These are phyloP conservation scores for Mellivora capensis DNA, from an alignment of 2,113 vertebrate genomes.

Conservation along the genomic window DNA sequence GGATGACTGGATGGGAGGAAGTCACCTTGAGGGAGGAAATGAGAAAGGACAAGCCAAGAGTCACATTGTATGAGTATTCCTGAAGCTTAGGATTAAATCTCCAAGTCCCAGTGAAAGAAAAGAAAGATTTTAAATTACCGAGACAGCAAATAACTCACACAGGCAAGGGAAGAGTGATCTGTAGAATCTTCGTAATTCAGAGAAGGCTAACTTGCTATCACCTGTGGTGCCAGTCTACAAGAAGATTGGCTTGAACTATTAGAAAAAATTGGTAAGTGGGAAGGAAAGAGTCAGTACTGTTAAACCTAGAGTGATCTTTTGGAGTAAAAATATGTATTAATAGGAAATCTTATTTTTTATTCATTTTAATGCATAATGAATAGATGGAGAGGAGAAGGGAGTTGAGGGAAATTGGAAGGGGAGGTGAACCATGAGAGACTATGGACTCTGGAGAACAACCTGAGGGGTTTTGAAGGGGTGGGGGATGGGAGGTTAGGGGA, in stretches of 20 bases:
- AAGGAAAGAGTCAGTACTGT: background rate
- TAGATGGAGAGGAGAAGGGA: too few species aligned
- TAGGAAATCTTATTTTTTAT: background rate
- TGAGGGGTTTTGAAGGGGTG: too few species aligned
- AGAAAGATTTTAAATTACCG: background rate
- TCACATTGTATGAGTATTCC: rapidly evolving
- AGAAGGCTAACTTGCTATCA: too few species aligned
- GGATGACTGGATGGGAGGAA: background rate
- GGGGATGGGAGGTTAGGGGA: too few species aligned
- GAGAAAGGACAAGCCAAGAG: background rate
- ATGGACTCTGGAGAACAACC: too few species aligned
- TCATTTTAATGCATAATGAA: background rate
- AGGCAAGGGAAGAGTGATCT: background rate
- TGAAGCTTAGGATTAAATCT: background rate
- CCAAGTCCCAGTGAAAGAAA: background rate
- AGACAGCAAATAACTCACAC: background rate
- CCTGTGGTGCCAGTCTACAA: background rate
- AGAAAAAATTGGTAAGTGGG: background rate
- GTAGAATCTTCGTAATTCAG: background rate
- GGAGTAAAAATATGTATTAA: background rate
- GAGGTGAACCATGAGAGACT: too few species aligned
- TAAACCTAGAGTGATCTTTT: background rate
- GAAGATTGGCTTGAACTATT: background rate
- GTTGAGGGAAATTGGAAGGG: too few species aligned
- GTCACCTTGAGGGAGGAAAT: background rate